Evolutionary conservation across 2,797 vertebrate species (phyloP).

Genomic region (Falco berigora): DNA sequence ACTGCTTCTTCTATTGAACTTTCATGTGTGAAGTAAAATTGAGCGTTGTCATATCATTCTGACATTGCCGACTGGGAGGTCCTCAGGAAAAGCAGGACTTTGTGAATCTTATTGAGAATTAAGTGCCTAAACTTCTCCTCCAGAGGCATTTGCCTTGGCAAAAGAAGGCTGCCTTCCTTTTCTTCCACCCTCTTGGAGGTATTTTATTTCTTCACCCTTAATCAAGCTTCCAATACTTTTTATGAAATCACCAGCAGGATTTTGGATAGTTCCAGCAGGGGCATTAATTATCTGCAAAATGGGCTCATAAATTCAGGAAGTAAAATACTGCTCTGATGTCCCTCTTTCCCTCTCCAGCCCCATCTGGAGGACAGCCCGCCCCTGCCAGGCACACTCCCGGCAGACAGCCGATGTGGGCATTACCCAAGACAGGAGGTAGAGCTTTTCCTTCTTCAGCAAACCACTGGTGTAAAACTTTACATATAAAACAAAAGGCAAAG

Average conservation of each 20-base stretch:
- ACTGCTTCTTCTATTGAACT: neutral
- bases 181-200: neutral
- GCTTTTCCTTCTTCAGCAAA: neutral
- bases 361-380: neutral
- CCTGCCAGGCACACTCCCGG: neutral
- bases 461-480: neutral
- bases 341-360: neutral
- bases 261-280: neutral
- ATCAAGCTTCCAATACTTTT: neutral
- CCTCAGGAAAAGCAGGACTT: neutral
- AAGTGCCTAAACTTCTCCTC: neutral
- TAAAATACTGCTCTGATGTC: neutral
- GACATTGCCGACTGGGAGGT: neutral
- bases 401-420: neutral
- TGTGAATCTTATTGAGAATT: neutral
- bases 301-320: neutral
- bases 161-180: neutral
- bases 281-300: neutral
- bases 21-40: neutral
- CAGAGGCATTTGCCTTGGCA: neutral
- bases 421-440: neutral
- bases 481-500: neutral
- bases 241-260: neutral
- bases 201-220: neutral
- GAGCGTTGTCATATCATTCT: neutral